Evolutionary conservation across 2,888 invertebrate genomes (phyloP), one percentile per base, ranked within the genome.

Genomic region (Ochropacha duplaris): DNA sequence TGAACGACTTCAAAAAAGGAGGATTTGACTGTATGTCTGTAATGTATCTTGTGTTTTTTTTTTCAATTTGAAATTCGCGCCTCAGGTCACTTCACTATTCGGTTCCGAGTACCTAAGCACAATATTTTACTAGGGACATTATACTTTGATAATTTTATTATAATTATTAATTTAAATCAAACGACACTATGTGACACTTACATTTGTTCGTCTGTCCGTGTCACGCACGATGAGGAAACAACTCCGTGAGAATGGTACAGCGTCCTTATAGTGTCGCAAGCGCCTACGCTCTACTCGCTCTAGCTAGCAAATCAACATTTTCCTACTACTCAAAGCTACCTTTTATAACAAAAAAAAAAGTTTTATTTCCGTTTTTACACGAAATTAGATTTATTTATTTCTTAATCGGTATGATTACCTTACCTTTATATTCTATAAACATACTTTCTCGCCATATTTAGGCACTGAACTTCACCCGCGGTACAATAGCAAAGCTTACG

Each of bases 251-350:
- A 65, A 71, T 60, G 64, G 71, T 60, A 67, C 70, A 60, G 67
- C 62, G 72, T 79, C 88, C 90, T 91, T 91, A 90, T 91, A 91
- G 79, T 75, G 62, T 62, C 56, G 54, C 57, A 57, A 31, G 76
- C 90, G 84, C 92, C 91, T 86, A 91, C 92, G 88, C 87, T 51
- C 44, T n/a, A n/a, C n/a, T n/a, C n/a, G n/a, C n/a, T n/a, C n/a
- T n/a, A n/a, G n/a, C n/a, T 58, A 57, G 57, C 65, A 60, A 65
- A 61, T 64, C 55, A 51, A 60, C 62, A 58, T 60, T 36, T 4
- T n/a, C 54, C 61, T 68, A n/a, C 70, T 69, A 66, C 28, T 22
- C 49, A 34, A 36, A 39, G 28, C 9, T 28, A 4, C 14, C 39
- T 14, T 50, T 19, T 22, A 31, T 31, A 3, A 6, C 16, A 24